Evolutionary conservation across 2,113 vertebrate genomes (phyloP).

Genomic region (Aegypius monachus): DNA sequence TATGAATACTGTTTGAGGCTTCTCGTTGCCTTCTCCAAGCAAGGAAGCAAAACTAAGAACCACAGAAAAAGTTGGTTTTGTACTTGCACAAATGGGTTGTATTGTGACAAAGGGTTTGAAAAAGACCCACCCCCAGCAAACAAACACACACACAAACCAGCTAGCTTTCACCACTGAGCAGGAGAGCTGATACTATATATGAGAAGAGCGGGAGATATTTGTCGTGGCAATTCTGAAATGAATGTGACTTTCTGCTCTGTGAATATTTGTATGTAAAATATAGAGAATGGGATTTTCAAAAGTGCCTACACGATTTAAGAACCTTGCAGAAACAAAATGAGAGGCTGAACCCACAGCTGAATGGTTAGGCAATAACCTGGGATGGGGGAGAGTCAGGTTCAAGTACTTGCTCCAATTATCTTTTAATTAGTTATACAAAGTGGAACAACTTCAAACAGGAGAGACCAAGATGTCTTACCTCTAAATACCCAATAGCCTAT

Average conservation of each 20-base stretch:
- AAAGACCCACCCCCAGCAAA: not conserved
- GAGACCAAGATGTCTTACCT: constrained; percentile 28
- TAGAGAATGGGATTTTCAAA: not conserved
- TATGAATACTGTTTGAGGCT: not conserved
- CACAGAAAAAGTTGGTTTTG: not conserved
- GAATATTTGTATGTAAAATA: not conserved
- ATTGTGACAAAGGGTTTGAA: not conserved
- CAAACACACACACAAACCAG: not conserved
- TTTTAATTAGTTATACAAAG: constrained; percentile 69
- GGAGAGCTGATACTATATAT: not conserved
- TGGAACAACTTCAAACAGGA: constrained; percentile 64
- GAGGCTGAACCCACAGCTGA: constrained; percentile 4
- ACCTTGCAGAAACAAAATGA: constrained; percentile 3
- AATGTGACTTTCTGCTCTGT: not conserved
- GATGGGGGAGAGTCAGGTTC: constrained; percentile 57
- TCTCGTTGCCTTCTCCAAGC: not conserved
- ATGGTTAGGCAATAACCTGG: constrained; percentile 46
- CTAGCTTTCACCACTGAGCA: not conserved
- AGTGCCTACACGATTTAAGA: constrained; percentile 1
- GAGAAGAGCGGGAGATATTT: not conserved
- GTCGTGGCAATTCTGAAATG: not conserved
- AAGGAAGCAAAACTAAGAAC: not conserved
- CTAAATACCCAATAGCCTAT: constrained; percentile 42
- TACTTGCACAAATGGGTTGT: not conserved
- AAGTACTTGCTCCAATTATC: constrained; percentile 55